Base-by-base conservation (phyloP, 2,888 invertebrate species). In the Aricia artaxerxes region DNA sequence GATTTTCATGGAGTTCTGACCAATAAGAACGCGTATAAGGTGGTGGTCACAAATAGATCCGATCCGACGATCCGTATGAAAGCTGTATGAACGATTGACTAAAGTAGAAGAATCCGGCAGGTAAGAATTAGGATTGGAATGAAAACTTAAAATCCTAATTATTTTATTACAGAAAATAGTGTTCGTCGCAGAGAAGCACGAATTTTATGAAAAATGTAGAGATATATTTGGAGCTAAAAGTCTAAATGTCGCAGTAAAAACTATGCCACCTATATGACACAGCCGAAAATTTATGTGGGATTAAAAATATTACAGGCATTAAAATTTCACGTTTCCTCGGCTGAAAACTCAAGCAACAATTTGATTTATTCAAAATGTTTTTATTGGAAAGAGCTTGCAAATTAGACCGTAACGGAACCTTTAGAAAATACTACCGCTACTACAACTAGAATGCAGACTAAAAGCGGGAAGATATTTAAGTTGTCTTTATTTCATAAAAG, bases 391-490 rank as follows among this genome's bases (percentile, higher is more conserved):
- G 82, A 83, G 82, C 83, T 82, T 80, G 82, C 81, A 82, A 83
- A 83, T 83, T 83, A 83, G 83, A 83, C 83, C 83, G 82, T 82
- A 81, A 82, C 82, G 81, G 81, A 82, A 82, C 82, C 82, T 83
- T 83, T 82, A 83, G 81, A 83, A 83, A 81, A 82, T 82, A 82
- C 82, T 81, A 82, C 82, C 81, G 82, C 80, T 77, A 79, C 76
- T 83, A 82, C 81, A 83, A 80, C 78, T 78, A 78, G 81, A 81
- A 82, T 76, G 81, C 73, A 31, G 40, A 75, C 64, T 75, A 49
- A 79, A 79, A 75, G 44, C 44, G 61, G 61, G 31, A 79, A 79
- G 75, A 76, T 53, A 35, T 49, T 76, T 53, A 24, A 60, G 64
- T 13, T 44, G 78, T 31, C 61, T 61, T 49, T 76, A 53, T 76